Conservation (phyloP, 2,888 invertebrate species). For the Polia nebulosa region DNA sequence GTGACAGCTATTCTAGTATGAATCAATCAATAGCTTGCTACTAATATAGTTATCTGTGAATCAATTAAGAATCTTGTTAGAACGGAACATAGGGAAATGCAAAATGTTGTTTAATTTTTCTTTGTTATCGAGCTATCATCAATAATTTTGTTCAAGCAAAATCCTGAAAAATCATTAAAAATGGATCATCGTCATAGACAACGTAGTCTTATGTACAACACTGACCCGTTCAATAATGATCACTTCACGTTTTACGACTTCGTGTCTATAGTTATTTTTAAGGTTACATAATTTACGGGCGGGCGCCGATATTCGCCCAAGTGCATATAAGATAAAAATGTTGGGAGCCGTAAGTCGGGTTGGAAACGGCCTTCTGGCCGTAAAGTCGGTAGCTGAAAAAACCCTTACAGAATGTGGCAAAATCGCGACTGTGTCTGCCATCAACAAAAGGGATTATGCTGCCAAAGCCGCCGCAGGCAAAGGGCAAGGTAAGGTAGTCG, state of each 20-base stretch:
- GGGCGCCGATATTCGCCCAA: conserved; percentile 76
- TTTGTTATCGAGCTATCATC: no score
- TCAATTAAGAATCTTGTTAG: no score
- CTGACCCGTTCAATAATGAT: conserved; percentile 50
- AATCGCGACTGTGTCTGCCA: conserved; percentile 85
- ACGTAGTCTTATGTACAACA: conserved; percentile 15
- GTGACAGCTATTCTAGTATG: no score
- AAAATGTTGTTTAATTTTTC: no score
- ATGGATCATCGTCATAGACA: conserved; percentile 45
- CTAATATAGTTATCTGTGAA: no score
- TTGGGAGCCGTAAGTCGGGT: conserved; percentile 92
- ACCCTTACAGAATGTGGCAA: conserved; percentile 91
- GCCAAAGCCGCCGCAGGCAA: conserved; percentile 77
- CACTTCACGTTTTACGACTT: conserved; percentile 41
- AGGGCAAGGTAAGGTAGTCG: conserved; percentile 94
- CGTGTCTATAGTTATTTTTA: conserved; percentile 70
- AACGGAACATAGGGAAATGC: no score
- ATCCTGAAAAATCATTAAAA: no score
- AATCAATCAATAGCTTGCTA: no score
- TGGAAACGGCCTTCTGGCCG: conserved; percentile 91
- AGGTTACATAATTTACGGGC: conserved; percentile 87
- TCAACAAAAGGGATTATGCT: conserved; percentile 86
- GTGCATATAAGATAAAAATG: conserved; percentile 86
- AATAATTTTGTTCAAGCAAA: neutral
- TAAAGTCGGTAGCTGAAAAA: conserved; percentile 91